Percentiles rank a stretch among this genome's conserved stretches.
Evolutionary conservation across 2,888 invertebrate species (phyloP).

Genomic region (Sinotaia quadrata): DNA sequence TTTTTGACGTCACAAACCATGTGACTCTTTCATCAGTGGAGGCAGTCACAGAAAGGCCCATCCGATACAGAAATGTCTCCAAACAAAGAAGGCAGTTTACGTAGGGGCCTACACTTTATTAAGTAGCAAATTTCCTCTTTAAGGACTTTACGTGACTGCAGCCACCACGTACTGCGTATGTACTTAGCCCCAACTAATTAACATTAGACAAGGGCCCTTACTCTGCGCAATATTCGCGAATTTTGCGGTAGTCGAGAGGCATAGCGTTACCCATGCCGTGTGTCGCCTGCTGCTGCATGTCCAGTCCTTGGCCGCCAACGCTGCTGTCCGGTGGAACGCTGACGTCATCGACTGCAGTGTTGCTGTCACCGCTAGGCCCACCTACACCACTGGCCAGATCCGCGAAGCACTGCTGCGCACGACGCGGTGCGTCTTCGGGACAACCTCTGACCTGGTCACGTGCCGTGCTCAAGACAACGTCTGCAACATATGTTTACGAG

Average conservation of each 20-base stretch:
- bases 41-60: too few species aligned
- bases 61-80: too few species aligned
- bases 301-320: not conserved
- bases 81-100: too few species aligned
- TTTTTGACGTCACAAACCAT: too few species aligned
- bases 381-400: conserved; percentile 31
- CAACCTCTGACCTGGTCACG: not conserved
- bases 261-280: not conserved
- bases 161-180: too few species aligned
- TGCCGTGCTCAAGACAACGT: not conserved
- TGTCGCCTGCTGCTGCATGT: not conserved
- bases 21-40: too few species aligned
- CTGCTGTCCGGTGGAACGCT: not conserved
- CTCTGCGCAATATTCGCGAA: conserved; percentile 35
- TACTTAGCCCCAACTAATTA: too few species aligned
- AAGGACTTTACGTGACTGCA: too few species aligned
- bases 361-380: not conserved
- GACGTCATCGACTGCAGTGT: not conserved
- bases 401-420: conserved; percentile 26
- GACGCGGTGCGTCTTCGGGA: conserved; percentile 22
- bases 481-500: too few species aligned
- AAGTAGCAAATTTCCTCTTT: too few species aligned
- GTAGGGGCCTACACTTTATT: too few species aligned
- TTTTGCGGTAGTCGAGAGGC: conserved; percentile 31
- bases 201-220: conserved; percentile 20